These are phyloP conservation scores for Chiroxiphia lanceolata DNA, from an alignment of 2,797 vertebrate species.

Conservation along the genomic window DNA sequence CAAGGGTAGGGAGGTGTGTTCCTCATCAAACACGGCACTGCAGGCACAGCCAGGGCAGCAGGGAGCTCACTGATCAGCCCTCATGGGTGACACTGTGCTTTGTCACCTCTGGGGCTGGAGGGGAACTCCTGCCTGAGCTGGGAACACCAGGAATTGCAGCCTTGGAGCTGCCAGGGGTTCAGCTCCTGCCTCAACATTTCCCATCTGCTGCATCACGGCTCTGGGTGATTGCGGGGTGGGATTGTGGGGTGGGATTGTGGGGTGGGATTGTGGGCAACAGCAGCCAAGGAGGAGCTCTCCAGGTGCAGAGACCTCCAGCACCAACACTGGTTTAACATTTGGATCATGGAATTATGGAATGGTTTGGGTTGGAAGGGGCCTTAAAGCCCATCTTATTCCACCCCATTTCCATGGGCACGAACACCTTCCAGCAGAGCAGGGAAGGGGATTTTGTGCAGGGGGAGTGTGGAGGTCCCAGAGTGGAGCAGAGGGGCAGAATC, in stretches of 20 bases:
- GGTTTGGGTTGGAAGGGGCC: background rate
- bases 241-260: too few relatives aligned
- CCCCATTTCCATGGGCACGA: too few relatives aligned
- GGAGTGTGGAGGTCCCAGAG: too few relatives aligned
- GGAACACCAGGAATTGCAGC: background rate
- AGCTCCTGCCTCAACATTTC: background rate
- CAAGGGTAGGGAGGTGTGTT: background rate
- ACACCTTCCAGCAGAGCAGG: background rate
- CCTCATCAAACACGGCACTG: slow-evolving; percentile 27
- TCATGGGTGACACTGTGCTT: background rate
- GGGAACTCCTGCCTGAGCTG: background rate
- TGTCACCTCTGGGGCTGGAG: slow-evolving; percentile 15
- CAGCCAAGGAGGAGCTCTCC: background rate
- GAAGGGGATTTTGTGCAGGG: too few relatives aligned
- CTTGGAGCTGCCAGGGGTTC: background rate
- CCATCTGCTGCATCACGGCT: background rate
- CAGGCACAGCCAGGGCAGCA: background rate
- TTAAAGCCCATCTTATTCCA: background rate
- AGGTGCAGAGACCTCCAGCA: background rate
- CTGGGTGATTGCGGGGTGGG: too few relatives aligned
- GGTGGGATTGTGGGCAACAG: rapidly evolving
- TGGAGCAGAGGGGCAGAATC: background rate
- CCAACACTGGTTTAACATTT: background rate
- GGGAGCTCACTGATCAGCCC: slow-evolving; percentile 32
- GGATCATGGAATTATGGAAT: background rate